phyloP scores from a whole-genome alignment of 2,797 vertebrate species.

The Centroberyx gerrardi region DNA sequence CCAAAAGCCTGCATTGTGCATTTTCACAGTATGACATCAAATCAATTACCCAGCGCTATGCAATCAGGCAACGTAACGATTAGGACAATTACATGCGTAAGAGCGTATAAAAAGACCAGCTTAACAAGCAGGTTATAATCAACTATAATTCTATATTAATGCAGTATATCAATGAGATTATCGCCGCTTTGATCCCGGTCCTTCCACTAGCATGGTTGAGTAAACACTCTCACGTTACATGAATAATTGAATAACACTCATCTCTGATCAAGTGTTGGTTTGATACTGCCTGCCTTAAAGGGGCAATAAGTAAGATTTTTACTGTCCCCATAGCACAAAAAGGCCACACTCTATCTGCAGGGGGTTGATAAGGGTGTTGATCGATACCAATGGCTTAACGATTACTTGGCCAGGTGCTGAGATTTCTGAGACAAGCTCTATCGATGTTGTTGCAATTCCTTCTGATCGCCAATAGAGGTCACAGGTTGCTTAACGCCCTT shows the following conservation, averaged over 20 bases:
- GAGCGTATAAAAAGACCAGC: neutral
- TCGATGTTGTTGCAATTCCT: too few species aligned
- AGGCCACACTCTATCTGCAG: too few species aligned
- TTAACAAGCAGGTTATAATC: neutral
- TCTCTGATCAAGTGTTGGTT: neutral
- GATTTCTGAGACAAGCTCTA: too few species aligned
- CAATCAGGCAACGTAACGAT: neutral
- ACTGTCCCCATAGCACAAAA: too few species aligned
- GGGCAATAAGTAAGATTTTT: neutral
- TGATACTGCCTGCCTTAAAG: neutral
- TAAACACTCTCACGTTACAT: neutral
- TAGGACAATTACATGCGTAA: neutral
- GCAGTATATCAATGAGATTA: neutral
- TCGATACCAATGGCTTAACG: too few species aligned
- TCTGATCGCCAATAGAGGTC: too few species aligned
- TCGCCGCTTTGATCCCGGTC: neutral
- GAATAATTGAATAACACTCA: slow-evolving; percentile 4
- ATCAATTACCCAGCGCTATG: slow-evolving; percentile 21
- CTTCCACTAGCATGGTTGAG: neutral
- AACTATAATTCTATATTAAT: neutral
- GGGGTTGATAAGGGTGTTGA: too few species aligned
- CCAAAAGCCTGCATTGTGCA: slow-evolving; percentile 1
- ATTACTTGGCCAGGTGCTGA: too few species aligned
- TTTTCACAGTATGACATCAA: slow-evolving; percentile 5
- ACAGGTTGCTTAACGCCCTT: too few species aligned